These are phyloP conservation scores for Oligia latruncula DNA, from an alignment of 2,888 invertebrate genomes.

Conservation along the genomic window DNA sequence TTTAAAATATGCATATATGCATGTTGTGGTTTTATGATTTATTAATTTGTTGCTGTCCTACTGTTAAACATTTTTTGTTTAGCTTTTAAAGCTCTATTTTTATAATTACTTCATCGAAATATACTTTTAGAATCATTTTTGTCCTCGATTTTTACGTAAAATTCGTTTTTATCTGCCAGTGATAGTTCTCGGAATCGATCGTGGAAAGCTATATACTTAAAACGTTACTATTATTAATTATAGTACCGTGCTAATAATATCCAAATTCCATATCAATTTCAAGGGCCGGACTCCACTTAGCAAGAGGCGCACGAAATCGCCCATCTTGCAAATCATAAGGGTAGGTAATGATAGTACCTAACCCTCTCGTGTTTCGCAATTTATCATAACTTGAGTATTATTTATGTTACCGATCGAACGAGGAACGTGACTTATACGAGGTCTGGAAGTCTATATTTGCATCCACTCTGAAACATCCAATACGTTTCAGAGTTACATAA, in stretches of 20 bases:
- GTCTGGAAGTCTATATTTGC: slow-evolving; percentile 22
- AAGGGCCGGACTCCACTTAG: slow-evolving; percentile 27
- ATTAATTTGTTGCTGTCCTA: not conserved
- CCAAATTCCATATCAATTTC: slow-evolving; percentile 35
- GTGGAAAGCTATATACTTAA: not conserved
- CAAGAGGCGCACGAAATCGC: slow-evolving; percentile 26
- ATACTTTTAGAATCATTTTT: not conserved
- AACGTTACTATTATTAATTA: not conserved
- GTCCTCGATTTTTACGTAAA: not conserved
- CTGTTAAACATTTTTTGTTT: not conserved
- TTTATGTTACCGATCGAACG: slow-evolving; percentile 48
- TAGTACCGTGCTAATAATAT: slow-evolving; percentile 12
- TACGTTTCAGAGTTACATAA: too few species aligned
- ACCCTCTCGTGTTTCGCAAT: slow-evolving; percentile 56
- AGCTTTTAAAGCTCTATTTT: not conserved
- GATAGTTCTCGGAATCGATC: not conserved
- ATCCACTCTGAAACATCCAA: slow-evolving; percentile 13
- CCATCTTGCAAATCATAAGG: slow-evolving; percentile 33
- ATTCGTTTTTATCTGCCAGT: not conserved
- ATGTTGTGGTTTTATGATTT: not conserved
- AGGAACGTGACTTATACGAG: slow-evolving; percentile 31
- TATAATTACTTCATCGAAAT: not conserved
- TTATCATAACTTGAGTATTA: slow-evolving; percentile 58
- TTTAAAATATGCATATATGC: not conserved
- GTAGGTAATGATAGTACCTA: slow-evolving; percentile 40